Base-by-base conservation (phyloP, 2,797 vertebrate species). In the Varecia variegata region DNA sequence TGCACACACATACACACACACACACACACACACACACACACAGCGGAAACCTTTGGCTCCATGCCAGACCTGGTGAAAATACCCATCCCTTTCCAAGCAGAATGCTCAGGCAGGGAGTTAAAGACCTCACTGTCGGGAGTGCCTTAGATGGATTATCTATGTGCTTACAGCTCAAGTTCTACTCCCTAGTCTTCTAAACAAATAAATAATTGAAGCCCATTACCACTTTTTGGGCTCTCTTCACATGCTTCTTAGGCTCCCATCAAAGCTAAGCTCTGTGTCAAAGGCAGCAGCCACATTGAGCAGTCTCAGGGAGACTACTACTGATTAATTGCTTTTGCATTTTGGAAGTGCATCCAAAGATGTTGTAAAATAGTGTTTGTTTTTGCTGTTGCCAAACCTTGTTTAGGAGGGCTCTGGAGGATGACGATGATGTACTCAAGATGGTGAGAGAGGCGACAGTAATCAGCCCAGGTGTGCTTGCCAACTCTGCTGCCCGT, bases 241-340 rank as follows among this genome's bases (percentile, higher is more conserved):
- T 83, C 89, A 38, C 96, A 81, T 91, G 97, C 95, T 98, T 98
- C 98, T 97, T 96, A 80, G 97, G 96, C 86, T 98, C 97, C 98
- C 98, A 98, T 98, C 98, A 98, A 98, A 98, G 98, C 91, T 25
- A 54, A 97, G 97, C 97, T 98, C 97, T 68, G 84, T 98, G 98
- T 98, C 97, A 97, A 95, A 98, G 93, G 97, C 97, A 97, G 97
- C 94, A 97, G 98, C 92, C 97, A 97, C 97, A 93, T 87, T 76
- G 96, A 98, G 96, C 97, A 67, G 95, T 98, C 97, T 98, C 97
- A 90, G 1, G 7, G 98, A 98, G 97, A 97, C 94, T 81, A 97
- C 94, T 81, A 74, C 98, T 97, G 98, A 98, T 99, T 98, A 98
- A 98, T 98, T 98, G 97, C 97, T 96, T 98, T 96, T 97, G 97